A percentile compares a stretch with the other conserved stretches of the same genome.
Conservation (phyloP, 2,797 vertebrate species). For the Microctenopoma lineatum region DNA sequence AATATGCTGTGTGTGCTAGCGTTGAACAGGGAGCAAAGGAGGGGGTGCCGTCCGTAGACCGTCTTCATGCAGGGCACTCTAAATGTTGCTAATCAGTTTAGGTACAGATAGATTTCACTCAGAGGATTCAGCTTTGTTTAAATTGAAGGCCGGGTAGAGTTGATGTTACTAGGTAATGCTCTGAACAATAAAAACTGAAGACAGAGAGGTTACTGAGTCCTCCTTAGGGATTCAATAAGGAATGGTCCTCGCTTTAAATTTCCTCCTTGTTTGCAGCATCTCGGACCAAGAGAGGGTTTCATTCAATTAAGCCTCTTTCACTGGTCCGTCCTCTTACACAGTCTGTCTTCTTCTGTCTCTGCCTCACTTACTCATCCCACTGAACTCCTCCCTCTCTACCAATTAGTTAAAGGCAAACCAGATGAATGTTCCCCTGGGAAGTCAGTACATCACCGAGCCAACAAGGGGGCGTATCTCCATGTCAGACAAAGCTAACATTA, state of each 20-base stretch:
- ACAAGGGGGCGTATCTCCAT: slow-evolving; percentile 11
- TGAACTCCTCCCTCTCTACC: slow-evolving; percentile 52
- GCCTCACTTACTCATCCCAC: slow-evolving; percentile 53
- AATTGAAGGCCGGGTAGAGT: slow-evolving; percentile 33
- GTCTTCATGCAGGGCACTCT: slow-evolving; percentile 26
- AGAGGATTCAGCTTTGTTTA: slow-evolving; percentile 40
- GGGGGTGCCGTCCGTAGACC: slow-evolving; percentile 32
- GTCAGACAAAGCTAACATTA: slow-evolving; percentile 38
- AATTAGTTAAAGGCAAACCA: slow-evolving; percentile 74
- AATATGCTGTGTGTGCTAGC: slow-evolving; percentile 73
- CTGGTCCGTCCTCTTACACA: slow-evolving; percentile 54
- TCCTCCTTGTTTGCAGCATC: slow-evolving; percentile 67
- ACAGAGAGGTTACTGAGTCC: slow-evolving; percentile 45
- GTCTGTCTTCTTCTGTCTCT: slow-evolving; percentile 61
- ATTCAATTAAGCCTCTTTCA: slow-evolving; percentile 75
- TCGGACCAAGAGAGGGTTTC: slow-evolving; percentile 63
- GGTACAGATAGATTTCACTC: slow-evolving; percentile 57
- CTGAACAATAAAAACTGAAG: slow-evolving; percentile 40
- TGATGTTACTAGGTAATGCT: slow-evolving; percentile 36
- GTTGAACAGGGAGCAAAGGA: slow-evolving; percentile 25
- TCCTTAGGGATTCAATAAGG: slow-evolving; percentile 58
- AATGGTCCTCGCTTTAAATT: slow-evolving; percentile 58
- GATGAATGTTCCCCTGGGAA: slow-evolving; percentile 71
- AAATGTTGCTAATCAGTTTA: slow-evolving; percentile 64
- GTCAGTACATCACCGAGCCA: slow-evolving; percentile 44